Evolutionary conservation across 1,140 invertebrate species (phyloP).

Genomic region (Antheraea mylitta): DNA sequence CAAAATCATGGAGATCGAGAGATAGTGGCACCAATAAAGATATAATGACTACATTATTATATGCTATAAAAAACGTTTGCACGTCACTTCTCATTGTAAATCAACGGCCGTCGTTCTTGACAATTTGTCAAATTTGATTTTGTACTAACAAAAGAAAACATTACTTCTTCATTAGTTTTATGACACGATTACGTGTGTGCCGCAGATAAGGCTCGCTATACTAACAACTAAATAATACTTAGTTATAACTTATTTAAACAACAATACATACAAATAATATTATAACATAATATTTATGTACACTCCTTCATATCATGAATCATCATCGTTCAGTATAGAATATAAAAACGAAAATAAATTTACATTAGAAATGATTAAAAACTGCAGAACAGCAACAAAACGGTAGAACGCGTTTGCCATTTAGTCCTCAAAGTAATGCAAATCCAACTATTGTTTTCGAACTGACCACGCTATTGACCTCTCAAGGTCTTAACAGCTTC

Average conservation of each 20-base stretch:
- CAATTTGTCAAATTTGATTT: constrained; percentile 9
- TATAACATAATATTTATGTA: too few relatives aligned
- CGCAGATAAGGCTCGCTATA: not conserved
- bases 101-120: constrained; percentile 12
- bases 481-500: too few relatives aligned
- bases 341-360: too few relatives aligned
- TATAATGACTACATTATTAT: constrained; percentile 29
- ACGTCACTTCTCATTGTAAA: constrained; percentile 23
- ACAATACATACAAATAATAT: not conserved
- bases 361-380: too few relatives aligned
- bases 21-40: constrained; percentile 25
- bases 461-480: too few relatives aligned
- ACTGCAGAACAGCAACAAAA: too few relatives aligned
- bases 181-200: not conserved
- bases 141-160: constrained; percentile 7
- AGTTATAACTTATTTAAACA: not conserved
- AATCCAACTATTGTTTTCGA: too few relatives aligned
- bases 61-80: constrained; percentile 28
- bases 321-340: too few relatives aligned
- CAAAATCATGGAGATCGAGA: constrained; percentile 22
- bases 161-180: constrained; percentile 15
- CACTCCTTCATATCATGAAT: too few relatives aligned
- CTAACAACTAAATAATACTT: not conserved
- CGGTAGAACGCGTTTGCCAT: too few relatives aligned
- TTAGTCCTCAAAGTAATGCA: too few relatives aligned